Conservation (phyloP, 2,113 vertebrate genomes). For the Xiphophorus maculatus region DNA sequence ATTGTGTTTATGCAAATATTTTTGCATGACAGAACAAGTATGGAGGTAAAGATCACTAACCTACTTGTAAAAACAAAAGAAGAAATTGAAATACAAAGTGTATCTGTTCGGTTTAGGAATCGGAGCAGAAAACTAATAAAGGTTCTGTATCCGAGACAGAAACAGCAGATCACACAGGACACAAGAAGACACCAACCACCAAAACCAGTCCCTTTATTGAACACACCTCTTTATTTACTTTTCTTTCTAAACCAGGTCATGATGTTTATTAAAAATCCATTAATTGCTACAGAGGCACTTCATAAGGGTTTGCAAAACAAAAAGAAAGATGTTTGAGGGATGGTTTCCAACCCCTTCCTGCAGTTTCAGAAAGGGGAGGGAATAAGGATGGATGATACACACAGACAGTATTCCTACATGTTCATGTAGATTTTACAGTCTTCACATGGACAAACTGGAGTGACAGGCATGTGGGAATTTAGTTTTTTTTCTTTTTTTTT, state of each 20-base stretch:
- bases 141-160: slow-evolving; percentile 2
- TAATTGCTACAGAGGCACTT: slow-evolving; percentile 81
- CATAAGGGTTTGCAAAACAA: slow-evolving; percentile 67
- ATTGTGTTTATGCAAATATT: no score
- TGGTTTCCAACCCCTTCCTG: slow-evolving; percentile 41
- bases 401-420: slow-evolving; percentile 31
- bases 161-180: slow-evolving; percentile 53
- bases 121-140: not conserved
- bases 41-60: no score
- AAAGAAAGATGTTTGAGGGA: slow-evolving; percentile 38
- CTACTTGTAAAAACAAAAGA: not conserved
- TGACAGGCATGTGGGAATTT: slow-evolving; percentile 46
- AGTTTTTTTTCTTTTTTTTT: not conserved
- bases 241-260: slow-evolving; percentile 60
- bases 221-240: slow-evolving; percentile 80
- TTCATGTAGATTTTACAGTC: slow-evolving; percentile 34
- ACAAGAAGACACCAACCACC: slow-evolving; percentile 81
- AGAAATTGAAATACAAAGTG: not conserved
- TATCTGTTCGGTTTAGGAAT: not conserved
- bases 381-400: slow-evolving; percentile 28
- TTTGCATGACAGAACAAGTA: no score
- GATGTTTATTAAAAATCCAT: slow-evolving; percentile 73
- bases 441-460: slow-evolving; percentile 43
- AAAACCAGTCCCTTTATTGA: slow-evolving; percentile 81
- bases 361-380: slow-evolving; percentile 31